Base-by-base conservation (phyloP, 2,888 invertebrate genomes). In the Harmothoe impar region DNA sequence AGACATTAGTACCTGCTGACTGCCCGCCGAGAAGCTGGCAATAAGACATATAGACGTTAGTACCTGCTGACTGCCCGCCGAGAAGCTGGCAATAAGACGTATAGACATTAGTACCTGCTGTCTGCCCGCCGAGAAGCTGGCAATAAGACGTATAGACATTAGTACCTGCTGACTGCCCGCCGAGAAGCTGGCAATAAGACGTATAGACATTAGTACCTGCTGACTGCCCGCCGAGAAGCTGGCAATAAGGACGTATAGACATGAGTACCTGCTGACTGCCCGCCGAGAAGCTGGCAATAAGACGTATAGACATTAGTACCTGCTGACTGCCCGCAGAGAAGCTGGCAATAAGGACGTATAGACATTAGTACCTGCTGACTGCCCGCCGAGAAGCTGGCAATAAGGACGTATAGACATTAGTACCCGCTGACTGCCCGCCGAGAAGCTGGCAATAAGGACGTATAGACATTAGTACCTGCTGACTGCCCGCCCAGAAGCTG, bases 41-140 rank as follows among this genome's bases (percentile, higher is more conserved):
- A 84, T 90, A n/a, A n/a, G n/a, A n/a, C n/a, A n/a, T n/a, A n/a
- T n/a, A n/a, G n/a, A n/a, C n/a, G n/a, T n/a, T n/a, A n/a, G 97
- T 93, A 98, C 96, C 93, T 97, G 97, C 91, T 97, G 97, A 90
- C 95, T 97, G 51, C 97, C 96, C 0, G 97, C 97, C 95, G 95
- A 97, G 97, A 95, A 96, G 91, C 96, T 96, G 93, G 5, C 92
- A 93, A 84, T 90, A n/a, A n/a, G n/a, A n/a, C n/a, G n/a, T n/a
- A n/a, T n/a, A n/a, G n/a, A n/a, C n/a, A n/a, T n/a, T n/a, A n/a
- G 97, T 93, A 98, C 96, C 93, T 97, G 97, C 91, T 97, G 97
- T 90, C 95, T 97, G 51, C 97, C 96, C 0, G 97, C 97, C 95
- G 95, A 97, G 97, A 95, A 96, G 91, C 96, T 96, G 93, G 5